Conservation (phyloP, 2,113 vertebrate genomes). For the Carollia perspicillata region DNA sequence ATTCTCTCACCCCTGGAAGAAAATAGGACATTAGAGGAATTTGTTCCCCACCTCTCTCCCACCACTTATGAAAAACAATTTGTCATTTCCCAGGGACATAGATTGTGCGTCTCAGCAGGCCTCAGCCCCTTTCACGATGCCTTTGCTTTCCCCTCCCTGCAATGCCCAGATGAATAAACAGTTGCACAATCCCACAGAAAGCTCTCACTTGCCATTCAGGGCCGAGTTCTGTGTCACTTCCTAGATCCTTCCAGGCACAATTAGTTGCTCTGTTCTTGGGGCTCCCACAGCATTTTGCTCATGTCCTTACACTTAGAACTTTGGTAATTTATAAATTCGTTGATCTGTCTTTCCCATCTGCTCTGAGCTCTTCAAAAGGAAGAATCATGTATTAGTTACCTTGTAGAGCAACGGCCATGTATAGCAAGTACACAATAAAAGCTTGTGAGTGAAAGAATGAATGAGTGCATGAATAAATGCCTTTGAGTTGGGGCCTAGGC, state of each 20-base stretch:
- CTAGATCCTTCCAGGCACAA: background rate
- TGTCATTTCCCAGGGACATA: background rate
- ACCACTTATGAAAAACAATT: background rate
- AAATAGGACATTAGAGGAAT: background rate
- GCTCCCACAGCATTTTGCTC: background rate
- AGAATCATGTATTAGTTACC: background rate
- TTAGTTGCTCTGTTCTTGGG: background rate
- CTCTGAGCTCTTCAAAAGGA: background rate
- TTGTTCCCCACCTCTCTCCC: background rate
- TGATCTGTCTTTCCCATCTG: background rate
- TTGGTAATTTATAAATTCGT: background rate
- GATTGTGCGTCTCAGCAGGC: background rate
- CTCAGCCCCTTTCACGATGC: background rate
- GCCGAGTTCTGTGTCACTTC: background rate
- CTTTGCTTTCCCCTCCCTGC: background rate
- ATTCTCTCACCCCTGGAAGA: background rate
- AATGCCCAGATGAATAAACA: background rate
- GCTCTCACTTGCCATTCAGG: background rate
- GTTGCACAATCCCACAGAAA: background rate
- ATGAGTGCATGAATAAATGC: background rate
- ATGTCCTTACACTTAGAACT: background rate
- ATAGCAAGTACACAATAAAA: slow-evolving; percentile 8
- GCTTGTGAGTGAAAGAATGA: background rate
- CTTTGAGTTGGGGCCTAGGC: background rate
- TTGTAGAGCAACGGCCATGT: background rate